Evolutionary conservation across 2,888 invertebrate species (phyloP).

Genomic region (Lymantria dispar): DNA sequence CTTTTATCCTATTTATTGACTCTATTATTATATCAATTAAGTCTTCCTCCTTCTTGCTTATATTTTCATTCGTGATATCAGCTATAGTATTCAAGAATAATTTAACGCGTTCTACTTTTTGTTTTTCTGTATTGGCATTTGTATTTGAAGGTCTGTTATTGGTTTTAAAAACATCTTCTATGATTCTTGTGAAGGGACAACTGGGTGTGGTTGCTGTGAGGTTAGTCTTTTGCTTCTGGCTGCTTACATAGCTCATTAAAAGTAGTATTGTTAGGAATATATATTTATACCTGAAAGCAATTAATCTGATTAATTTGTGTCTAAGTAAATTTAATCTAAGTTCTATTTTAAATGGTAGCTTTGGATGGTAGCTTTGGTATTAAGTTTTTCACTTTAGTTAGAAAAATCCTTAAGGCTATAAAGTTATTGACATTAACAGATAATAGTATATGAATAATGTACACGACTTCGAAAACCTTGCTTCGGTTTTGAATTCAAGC

Average conservation of each 20-base stretch:
- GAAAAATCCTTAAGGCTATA: no score
- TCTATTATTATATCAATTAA: conserved; percentile 68
- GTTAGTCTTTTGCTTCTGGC: conserved; percentile 27
- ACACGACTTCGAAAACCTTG: no score
- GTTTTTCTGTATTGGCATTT: conserved; percentile 36
- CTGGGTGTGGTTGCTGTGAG: conserved; percentile 44
- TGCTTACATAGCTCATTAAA: conserved; percentile 28
- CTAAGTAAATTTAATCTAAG: no score
- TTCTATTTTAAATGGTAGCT: no score
- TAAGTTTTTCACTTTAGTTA: no score
- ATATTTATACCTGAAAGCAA: conserved; percentile 56
- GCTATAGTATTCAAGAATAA: conserved; percentile 82
- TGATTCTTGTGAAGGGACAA: conserved; percentile 68
- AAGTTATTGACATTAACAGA: no score
- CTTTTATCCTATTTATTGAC: conserved; percentile 71
- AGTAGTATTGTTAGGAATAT: conserved; percentile 41
- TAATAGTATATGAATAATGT: no score
- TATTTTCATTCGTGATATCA: conserved; percentile 57
- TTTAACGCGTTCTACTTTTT: conserved; percentile 77
- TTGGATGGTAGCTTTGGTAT: no score
- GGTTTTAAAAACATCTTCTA: conserved; percentile 71
- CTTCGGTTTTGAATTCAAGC: no score
- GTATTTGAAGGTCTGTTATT: conserved; percentile 50
- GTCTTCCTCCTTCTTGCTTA: conserved; percentile 58
- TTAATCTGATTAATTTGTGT: background rate